Evolutionary conservation across 2,797 vertebrate genomes (phyloP), one percentile per base, ranked within the genome.

Genomic region (Ataeniobius toweri): DNA sequence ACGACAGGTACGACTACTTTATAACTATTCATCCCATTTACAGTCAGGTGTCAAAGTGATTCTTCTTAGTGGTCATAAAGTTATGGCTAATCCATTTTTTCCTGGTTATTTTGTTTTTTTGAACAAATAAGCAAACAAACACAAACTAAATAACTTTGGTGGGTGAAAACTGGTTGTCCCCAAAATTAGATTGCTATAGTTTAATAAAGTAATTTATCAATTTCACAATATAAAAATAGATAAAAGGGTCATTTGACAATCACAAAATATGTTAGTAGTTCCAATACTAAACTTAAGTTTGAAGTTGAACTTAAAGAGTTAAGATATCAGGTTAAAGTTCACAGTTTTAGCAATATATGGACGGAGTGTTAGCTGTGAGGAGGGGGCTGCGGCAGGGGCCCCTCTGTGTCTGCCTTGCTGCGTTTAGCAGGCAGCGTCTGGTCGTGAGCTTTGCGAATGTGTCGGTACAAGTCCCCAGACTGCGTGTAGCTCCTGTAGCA

Each of bases 401-500:
- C 76, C 46, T 96, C 95, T 1, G 82, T 31, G 31, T 98, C 97
- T 0, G 88, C 89, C 84, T 96, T 96, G 89, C 92, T 95, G 79
- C 97, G 96, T 87, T 98, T 98, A 76, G 96, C 90, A 0, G 95
- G 92, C 73, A 96, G 88, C 1, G 96, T 96, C 58, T 96, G 95
- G 59, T 97, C 96, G 50, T 99, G 98, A 6, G 96, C 96, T 86
- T 98, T 99, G 55, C 97, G 96, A 84, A 99, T 98, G 84, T 99
- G 98, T 59, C 98, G 94, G 85, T 98, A 99, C 55, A 99, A 93
- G 93, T 98, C 98, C 3, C 98, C 98, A 0, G 97, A 98, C 80
- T 99, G 98, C 0, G 98, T 98, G 93, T 99, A 99, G 91, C 97
- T 98, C 61, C 98, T 95, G 83, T 98, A 96, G 87, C 98, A 99